Evolutionary conservation across 2,888 invertebrate species (phyloP).

Genomic region (Cantharis nigra): DNA sequence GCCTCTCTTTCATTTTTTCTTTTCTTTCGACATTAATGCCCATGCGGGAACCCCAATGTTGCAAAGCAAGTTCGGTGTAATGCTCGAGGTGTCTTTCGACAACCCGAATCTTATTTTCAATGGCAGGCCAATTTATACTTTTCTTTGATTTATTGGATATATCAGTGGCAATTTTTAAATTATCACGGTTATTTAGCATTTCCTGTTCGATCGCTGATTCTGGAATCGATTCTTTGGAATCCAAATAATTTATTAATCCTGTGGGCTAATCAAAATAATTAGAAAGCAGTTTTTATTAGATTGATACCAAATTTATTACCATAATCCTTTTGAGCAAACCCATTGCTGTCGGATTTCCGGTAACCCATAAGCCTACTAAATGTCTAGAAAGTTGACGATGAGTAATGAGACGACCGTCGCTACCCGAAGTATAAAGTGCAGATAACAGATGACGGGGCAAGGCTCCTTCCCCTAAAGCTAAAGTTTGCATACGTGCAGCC

Average conservation of each 20-base stretch:
- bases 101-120: constrained; percentile 73
- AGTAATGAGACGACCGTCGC: constrained; percentile 81
- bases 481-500: constrained; percentile 91
- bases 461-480: constrained; percentile 96
- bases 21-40: constrained; percentile 62
- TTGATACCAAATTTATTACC: constrained; percentile 61
- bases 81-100: constrained; percentile 83
- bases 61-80: constrained; percentile 66
- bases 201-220: constrained; percentile 72
- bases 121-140: constrained; percentile 72
- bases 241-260: constrained; percentile 87
- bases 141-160: constrained; percentile 68
- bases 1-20: constrained; percentile 73
- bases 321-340: constrained; percentile 83
- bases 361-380: constrained; percentile 94
- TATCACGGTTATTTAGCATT: constrained; percentile 82
- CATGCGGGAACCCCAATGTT: constrained; percentile 73
- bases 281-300: not conserved
- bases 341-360: constrained; percentile 90
- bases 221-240: constrained; percentile 84
- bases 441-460: constrained; percentile 89
- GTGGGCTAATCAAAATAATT: constrained; percentile 69
- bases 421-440: constrained; percentile 82
- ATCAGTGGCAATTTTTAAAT: constrained; percentile 90
- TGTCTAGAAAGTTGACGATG: constrained; percentile 92